A percentile compares a stretch with the other conserved stretches of the same genome.
Conservation (phyloP, 2,113 vertebrate species). For the Callocephalon fimbriatum region DNA sequence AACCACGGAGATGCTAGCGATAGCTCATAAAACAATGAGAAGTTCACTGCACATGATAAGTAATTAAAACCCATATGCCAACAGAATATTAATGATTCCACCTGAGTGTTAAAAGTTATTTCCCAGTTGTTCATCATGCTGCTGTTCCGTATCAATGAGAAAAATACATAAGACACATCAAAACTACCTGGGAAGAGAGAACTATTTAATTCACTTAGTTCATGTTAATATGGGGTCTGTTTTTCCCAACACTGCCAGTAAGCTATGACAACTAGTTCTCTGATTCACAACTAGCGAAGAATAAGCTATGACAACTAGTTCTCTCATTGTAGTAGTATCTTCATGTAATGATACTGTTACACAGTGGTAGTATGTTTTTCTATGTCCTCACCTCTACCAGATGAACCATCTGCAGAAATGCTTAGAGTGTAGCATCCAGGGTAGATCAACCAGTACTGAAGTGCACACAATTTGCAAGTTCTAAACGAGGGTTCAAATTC, state of each 20-base stretch:
- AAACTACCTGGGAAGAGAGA: neutral
- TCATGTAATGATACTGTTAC: neutral
- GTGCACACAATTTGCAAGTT: neutral
- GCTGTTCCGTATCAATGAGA: neutral
- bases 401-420: neutral
- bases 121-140: neutral
- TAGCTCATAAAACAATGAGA: neutral
- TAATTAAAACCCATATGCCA: neutral
- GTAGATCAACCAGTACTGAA: neutral
- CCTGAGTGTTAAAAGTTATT: neutral
- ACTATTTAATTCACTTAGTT: neutral
- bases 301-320: neutral
- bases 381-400: neutral
- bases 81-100: neutral
- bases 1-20: neutral
- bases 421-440: neutral
- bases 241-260: neutral
- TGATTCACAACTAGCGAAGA: neutral
- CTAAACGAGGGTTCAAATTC: neutral
- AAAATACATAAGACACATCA: neutral
- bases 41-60: neutral
- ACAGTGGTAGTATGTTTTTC: neutral
- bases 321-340: neutral
- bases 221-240: neutral
- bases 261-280: neutral